Percentiles rank a stretch among this genome's conserved stretches.
phyloP scores from a whole-genome alignment of 2,113 vertebrate species.

The Acrocephalus kingi region DNA sequence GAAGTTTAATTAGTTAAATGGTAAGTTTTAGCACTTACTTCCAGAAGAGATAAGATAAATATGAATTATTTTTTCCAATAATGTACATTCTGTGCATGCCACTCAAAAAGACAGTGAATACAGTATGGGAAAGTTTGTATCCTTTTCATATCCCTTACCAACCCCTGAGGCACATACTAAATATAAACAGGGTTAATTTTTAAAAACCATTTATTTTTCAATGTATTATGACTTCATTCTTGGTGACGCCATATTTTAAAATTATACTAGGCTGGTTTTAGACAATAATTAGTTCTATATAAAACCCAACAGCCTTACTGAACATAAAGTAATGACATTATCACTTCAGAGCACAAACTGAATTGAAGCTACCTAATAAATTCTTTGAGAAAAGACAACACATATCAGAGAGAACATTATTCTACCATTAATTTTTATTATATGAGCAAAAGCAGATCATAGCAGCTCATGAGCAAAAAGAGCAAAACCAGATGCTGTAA shows the following conservation, averaged over 20 bases:
- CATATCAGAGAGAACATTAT: neutral
- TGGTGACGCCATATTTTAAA: neutral
- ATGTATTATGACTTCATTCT: neutral
- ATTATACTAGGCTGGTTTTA: neutral
- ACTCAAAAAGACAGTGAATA: neutral
- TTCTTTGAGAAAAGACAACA: neutral
- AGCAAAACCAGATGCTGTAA: neutral
- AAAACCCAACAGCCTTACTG: neutral
- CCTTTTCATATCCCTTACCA: neutral
- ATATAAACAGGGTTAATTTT: neutral
- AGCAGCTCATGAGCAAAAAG: neutral
- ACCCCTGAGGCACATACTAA: neutral
- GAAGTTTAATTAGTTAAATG: neutral
- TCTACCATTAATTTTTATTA: neutral
- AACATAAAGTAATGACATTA: neutral
- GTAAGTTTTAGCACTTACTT: neutral
- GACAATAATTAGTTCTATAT: neutral
- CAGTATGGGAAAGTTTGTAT: neutral
- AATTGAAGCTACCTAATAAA: neutral
- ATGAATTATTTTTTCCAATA: neutral
- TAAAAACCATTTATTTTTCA: neutral
- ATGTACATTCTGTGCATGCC: neutral
- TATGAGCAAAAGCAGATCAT: neutral
- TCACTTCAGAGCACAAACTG: neutral
- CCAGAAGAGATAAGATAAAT: neutral